Conservation (phyloP, 2,113 vertebrate genomes). For the Mus spicilegus region DNA sequence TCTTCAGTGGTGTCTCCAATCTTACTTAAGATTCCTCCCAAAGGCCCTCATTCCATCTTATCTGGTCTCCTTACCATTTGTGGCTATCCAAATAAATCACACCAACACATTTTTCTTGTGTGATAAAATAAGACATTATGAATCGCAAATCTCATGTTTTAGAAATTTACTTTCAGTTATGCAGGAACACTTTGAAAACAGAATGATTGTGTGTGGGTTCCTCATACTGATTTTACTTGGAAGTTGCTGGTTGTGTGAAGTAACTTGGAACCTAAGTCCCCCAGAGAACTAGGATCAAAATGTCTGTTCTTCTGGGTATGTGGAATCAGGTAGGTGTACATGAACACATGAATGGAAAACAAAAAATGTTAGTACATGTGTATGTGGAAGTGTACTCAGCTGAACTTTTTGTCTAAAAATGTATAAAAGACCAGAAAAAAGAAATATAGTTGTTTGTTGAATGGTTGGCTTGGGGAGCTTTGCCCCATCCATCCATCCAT, state of each 20-base stretch:
- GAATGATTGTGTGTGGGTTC: not conserved
- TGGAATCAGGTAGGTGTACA: no score
- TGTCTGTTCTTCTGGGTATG: not conserved
- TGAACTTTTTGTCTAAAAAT: no score
- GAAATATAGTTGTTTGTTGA: no score
- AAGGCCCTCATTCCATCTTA: not conserved
- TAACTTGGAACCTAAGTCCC: not conserved
- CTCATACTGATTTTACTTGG: not conserved
- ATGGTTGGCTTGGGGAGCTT: no score
- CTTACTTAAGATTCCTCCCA: not conserved
- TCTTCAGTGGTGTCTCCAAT: not conserved
- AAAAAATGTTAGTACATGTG: not conserved
- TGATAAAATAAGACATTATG: not conserved
- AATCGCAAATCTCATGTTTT: not conserved
- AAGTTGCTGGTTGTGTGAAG: not conserved
- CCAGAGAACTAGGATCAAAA: not conserved
- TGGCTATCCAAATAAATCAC: not conserved
- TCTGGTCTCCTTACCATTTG: not conserved
- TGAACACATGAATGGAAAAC: not conserved
- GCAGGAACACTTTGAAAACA: not conserved
- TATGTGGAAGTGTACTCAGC: not conserved
- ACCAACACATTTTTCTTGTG: not conserved
- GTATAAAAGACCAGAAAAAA: no score
- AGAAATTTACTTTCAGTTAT: not conserved
- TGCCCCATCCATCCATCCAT: no score